Evolutionary conservation across 2,888 invertebrate species (phyloP).

Genomic region (Drosophila monieri): DNA sequence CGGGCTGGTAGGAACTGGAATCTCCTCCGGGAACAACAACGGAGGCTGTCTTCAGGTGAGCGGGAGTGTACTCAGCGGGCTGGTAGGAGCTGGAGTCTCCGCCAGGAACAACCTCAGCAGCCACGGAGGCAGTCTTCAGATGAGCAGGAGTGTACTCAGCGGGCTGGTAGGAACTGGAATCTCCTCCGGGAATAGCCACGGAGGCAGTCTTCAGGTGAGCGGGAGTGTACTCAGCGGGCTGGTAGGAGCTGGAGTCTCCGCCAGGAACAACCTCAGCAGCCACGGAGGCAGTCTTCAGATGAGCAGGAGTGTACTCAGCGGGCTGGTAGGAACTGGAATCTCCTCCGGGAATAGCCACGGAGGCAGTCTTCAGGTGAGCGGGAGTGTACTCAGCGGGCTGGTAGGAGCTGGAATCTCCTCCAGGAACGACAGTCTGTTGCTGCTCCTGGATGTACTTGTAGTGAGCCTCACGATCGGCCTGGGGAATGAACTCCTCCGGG

Average conservation of each 20-base stretch:
- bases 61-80: constrained; percentile 24
- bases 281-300: neutral
- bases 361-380: neutral
- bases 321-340: constrained; percentile 31
- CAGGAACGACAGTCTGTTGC: constrained; percentile 1
- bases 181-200: constrained; percentile 3
- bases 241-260: constrained; percentile 3
- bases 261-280: neutral
- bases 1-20: constrained; percentile 13
- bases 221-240: constrained; percentile 1
- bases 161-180: constrained; percentile 23
- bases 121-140: neutral
- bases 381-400: constrained; percentile 19
- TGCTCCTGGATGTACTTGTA: constrained; percentile 29
- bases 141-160: constrained; percentile 1
- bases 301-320: constrained; percentile 25
- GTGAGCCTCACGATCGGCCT: constrained; percentile 45
- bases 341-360: constrained; percentile 11
- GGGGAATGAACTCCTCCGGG: constrained; percentile 52
- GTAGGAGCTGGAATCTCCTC: constrained; percentile 25
- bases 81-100: constrained; percentile 21
- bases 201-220: constrained; percentile 3
- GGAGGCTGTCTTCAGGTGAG: neutral
- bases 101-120: constrained; percentile 14
- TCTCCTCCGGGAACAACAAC: constrained; percentile 1